phyloP scores from a whole-genome alignment of 2,888 invertebrate species.

The Drosophila neutralis region DNA sequence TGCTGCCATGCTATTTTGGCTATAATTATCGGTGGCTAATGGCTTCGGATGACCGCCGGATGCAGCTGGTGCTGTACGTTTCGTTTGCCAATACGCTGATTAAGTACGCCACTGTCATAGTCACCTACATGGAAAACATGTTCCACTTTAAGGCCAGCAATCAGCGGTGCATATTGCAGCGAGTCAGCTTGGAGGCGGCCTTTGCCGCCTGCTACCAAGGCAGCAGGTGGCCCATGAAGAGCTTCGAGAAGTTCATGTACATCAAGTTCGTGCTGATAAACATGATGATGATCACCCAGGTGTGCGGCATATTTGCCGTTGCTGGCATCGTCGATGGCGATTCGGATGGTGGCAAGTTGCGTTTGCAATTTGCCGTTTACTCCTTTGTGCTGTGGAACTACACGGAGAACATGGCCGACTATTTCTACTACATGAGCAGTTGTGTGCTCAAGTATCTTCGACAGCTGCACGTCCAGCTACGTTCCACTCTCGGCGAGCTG shows the following conservation, averaged over 20 bases:
- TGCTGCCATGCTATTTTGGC: constrained; percentile 69
- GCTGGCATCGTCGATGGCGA: constrained; percentile 29
- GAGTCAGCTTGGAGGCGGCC: constrained; percentile 64
- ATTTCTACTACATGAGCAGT: constrained; percentile 72
- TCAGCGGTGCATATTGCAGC: constrained; percentile 51
- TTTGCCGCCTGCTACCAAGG: constrained; percentile 44
- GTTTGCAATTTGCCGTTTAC: constrained; percentile 68
- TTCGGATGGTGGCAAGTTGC: constrained; percentile 31
- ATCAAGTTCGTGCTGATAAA: constrained; percentile 74
- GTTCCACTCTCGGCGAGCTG: constrained; percentile 29
- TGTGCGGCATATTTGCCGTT: constrained; percentile 62
- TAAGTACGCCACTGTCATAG: constrained; percentile 72
- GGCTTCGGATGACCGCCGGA: constrained; percentile 55
- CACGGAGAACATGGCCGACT: constrained; percentile 80
- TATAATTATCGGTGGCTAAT: constrained; percentile 57
- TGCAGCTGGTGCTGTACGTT: constrained; percentile 71
- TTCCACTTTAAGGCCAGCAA: constrained; percentile 68
- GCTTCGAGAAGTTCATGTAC: constrained; percentile 71
- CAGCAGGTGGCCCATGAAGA: constrained; percentile 41
- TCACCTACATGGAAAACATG: constrained; percentile 73
- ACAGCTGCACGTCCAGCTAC: constrained; percentile 62
- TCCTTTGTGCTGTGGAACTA: constrained; percentile 80
- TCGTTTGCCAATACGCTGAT: constrained; percentile 72
- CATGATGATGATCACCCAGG: constrained; percentile 73
- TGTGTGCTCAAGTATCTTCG: constrained; percentile 72